Evolutionary conservation across 2,888 invertebrate species (phyloP), one percentile per base, ranked within the genome.

Genomic region (Limnephilus auricula): DNA sequence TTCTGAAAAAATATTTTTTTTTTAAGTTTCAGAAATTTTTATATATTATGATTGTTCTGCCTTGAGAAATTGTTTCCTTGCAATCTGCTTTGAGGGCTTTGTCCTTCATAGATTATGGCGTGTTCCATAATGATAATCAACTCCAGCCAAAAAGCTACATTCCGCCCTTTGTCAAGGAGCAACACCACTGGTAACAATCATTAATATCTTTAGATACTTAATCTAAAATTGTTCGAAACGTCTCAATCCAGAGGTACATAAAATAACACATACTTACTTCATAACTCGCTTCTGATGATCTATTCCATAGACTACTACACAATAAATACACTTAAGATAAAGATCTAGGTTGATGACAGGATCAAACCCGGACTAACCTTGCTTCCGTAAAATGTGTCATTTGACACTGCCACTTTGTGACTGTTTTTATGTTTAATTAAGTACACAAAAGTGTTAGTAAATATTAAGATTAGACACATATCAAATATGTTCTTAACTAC

Each of bases 391-490:
- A 65, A 65, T 65, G 65, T 65, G n/a, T n/a, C 65, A 65, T 65
- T 65, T 65, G 25, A 65, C 65, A 65, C 65, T 65, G 65, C 65
- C 65, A 65, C 65, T 65, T 65, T 65, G 65, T 65, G 65, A 65
- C 65, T 9, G n/a, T 65, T 65, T 65, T 65, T 65, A 65, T 65
- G 65, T n/a, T 65, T 65, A 65, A 65, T 65, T 65, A 65, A 65
- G 65, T 65, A 65, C 65, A n/a, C 65, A 65, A 65, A 65, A 65
- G 65, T 65, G 65, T 65, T 65, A 65, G 65, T 65, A 65, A 65
- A 65, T 65, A 65, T 65, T 65, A 65, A 65, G 65, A 6, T n/a
- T 25, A 65, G 65, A 65, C 6, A 65, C 65, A 65, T 25, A 65
- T 65, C 25, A n/a, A 65, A 65, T 65, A 65, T 65, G 65, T 65